A percentile compares a stretch with the other conserved stretches of the same genome.
These are phyloP conservation scores for Pogonognathellus flavescens DNA, from an alignment of 1,140 invertebrate genomes.

Conservation along the genomic window DNA sequence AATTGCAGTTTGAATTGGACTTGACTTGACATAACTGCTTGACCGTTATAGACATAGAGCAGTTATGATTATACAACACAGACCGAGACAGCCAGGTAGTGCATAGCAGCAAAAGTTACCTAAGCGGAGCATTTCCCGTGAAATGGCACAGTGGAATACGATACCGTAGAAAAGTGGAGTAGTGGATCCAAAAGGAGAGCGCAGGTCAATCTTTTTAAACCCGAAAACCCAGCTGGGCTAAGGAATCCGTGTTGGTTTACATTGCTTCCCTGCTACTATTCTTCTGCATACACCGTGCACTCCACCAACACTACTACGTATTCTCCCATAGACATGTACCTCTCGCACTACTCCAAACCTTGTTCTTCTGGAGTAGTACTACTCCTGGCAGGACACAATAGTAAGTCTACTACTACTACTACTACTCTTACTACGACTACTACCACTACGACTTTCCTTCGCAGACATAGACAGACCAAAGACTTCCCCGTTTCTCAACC, in stretches of 20 bases:
- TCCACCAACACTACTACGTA: too few species aligned
- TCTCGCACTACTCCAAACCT: too few species aligned
- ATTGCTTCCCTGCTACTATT: conserved; percentile 35
- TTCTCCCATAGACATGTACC: too few species aligned
- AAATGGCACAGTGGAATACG: conserved; percentile 25
- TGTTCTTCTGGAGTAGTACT: too few species aligned
- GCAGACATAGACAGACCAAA: conserved; percentile 35
- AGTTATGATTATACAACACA: not conserved
- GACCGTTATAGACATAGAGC: too few species aligned
- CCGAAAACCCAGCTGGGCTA: conserved; percentile 56
- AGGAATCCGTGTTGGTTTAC: conserved; percentile 54
- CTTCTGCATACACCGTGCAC: not conserved
- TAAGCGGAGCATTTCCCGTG: not conserved
- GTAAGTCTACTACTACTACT: too few species aligned
- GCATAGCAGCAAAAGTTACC: not conserved
- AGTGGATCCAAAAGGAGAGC: conserved; percentile 54
- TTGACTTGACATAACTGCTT: too few species aligned
- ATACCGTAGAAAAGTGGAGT: conserved; percentile 33
- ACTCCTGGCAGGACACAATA: too few species aligned
- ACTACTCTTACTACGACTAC: not conserved
- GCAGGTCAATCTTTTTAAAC: conserved; percentile 62
- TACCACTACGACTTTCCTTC: not conserved
- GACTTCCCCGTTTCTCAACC: conserved; percentile 56
- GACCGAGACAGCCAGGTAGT: not conserved
- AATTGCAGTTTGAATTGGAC: too few species aligned